Conservation (phyloP, 2,797 vertebrate genomes). For the Macrochelys suwanniensis region DNA sequence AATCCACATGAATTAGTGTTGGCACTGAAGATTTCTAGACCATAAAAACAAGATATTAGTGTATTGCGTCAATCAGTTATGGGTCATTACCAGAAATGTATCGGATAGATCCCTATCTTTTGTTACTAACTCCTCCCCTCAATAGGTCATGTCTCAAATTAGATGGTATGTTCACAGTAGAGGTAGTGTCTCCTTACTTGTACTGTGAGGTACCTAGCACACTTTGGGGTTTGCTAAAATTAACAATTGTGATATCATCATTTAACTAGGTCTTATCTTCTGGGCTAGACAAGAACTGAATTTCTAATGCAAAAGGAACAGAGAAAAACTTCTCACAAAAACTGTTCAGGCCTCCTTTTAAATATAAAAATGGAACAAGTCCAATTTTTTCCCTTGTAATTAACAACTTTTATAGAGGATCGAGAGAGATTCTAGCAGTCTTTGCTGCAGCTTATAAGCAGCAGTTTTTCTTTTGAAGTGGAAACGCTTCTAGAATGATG, state of each 20-base stretch:
- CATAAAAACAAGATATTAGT: background rate
- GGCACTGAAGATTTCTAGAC: background rate
- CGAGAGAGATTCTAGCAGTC: slow-evolving; percentile 29
- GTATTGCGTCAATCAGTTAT: background rate
- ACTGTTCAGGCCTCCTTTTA: background rate
- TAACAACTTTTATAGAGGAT: slow-evolving; percentile 39
- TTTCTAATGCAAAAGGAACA: slow-evolving; percentile 14
- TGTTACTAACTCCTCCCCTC: background rate
- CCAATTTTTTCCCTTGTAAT: slow-evolving; percentile 16
- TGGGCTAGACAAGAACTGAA: background rate
- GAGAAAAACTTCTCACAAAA: background rate
- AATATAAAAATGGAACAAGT: background rate
- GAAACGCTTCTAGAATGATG: slow-evolving; percentile 36
- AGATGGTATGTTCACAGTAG: background rate
- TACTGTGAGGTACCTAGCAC: background rate
- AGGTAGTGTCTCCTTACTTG: background rate
- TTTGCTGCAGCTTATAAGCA: slow-evolving; percentile 48
- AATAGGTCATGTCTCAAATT: background rate
- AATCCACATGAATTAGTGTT: background rate
- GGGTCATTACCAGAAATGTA: background rate
- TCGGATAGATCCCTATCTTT: background rate
- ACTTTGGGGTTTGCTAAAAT: background rate
- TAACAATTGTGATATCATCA: background rate
- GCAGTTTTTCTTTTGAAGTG: slow-evolving; percentile 45
- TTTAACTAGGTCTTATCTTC: background rate